These are phyloP conservation scores for Aphidius gifuensis DNA, from an alignment of 1,140 invertebrate genomes.

Conservation along the genomic window DNA sequence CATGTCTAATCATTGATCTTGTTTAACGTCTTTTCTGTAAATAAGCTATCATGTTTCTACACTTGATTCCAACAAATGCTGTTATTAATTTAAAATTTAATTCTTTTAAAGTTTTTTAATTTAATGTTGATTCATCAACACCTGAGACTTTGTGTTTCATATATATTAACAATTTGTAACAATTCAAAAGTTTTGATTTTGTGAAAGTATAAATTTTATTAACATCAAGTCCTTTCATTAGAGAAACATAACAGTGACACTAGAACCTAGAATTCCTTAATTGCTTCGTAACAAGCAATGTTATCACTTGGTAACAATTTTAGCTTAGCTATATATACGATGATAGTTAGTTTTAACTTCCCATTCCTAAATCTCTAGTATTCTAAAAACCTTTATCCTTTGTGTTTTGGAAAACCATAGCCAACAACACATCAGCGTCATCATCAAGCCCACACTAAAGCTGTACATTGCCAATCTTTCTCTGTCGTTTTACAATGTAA, in stretches of 20 bases:
- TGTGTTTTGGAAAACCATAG: not conserved
- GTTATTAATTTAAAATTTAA: too few relatives aligned
- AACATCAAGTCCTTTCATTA: too few relatives aligned
- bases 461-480: conserved; percentile 18
- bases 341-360: not conserved
- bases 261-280: conserved; percentile 46
- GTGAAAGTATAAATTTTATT: not conserved
- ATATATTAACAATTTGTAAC: not conserved
- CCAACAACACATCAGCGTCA: conserved; percentile 5
- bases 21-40: conserved; percentile 17
- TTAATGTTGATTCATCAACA: too few relatives aligned
- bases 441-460: conserved; percentile 9
- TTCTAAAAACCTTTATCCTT: conserved; percentile 5
- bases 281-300: conserved; percentile 49
- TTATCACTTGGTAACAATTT: conserved; percentile 43
- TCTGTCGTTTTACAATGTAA: conserved; percentile 32
- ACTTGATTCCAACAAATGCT: too few relatives aligned
- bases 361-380: not conserved
- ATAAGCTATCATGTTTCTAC: too few relatives aligned
- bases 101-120: too few relatives aligned
- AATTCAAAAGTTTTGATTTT: not conserved
- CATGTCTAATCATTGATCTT: not conserved
- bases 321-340: conserved; percentile 26
- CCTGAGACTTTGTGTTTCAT: too few relatives aligned
- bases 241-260: conserved; percentile 19